A percentile compares a stretch with the other conserved stretches of the same genome.
Evolutionary conservation across 1,140 invertebrate species (phyloP).

Genomic region (Cydia pomonella): DNA sequence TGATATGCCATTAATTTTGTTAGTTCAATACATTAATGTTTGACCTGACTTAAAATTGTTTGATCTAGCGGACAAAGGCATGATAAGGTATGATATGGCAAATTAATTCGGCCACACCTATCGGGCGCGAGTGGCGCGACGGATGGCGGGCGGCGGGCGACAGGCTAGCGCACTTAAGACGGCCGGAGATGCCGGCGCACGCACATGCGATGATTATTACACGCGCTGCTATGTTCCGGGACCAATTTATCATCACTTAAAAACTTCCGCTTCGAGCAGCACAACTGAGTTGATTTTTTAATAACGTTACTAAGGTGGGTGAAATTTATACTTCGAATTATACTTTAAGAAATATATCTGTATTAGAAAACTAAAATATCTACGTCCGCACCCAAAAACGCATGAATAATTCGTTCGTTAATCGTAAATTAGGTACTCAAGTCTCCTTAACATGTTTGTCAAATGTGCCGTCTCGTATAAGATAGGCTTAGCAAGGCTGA

Average conservation of each 20-base stretch:
- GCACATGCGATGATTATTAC: constrained; percentile 68
- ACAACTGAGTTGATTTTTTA: constrained; percentile 52
- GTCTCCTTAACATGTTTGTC: too few relatives aligned
- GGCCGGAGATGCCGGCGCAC: constrained; percentile 44
- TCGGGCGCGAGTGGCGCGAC: neutral
- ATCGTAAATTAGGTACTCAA: too few relatives aligned
- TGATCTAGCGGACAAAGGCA: neutral
- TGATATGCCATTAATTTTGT: too few relatives aligned
- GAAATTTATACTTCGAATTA: constrained; percentile 37
- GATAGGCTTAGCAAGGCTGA: too few relatives aligned
- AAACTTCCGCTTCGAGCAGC: constrained; percentile 69
- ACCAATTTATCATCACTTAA: constrained; percentile 79
- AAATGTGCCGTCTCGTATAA: too few relatives aligned
- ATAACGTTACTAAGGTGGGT: constrained; percentile 46
- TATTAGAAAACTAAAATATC: too few relatives aligned
- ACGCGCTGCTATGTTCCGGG: constrained; percentile 72
- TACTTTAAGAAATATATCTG: neutral
- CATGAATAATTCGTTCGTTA: too few relatives aligned
- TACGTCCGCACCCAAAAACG: too few relatives aligned
- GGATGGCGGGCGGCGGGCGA: neutral
- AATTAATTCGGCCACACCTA: neutral
- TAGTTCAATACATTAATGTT: neutral
- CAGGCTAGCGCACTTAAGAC: constrained; percentile 58
- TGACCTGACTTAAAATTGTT: neutral
- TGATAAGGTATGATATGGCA: neutral